Evolutionary conservation across 2,888 invertebrate species (phyloP).

Genomic region (Hemithea aestivaria): DNA sequence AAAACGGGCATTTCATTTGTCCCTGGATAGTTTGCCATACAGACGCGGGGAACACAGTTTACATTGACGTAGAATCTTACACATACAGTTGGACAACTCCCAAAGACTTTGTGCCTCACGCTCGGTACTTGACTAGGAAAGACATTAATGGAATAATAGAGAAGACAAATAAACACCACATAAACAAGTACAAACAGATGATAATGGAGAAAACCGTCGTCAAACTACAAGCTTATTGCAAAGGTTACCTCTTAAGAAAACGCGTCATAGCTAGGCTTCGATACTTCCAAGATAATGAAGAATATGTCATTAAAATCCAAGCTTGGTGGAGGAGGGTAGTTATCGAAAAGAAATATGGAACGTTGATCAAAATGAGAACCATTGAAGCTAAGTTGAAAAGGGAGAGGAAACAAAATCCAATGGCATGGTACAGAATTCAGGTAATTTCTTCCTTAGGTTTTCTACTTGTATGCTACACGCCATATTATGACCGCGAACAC

Average conservation of each 20-base stretch:
- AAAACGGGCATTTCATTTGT: constrained; percentile 63
- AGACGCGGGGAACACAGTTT: constrained; percentile 70
- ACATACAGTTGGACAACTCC: constrained; percentile 75
- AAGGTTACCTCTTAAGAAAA: constrained; percentile 80
- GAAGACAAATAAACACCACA: constrained; percentile 65
- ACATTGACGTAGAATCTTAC: constrained; percentile 73
- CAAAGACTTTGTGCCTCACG: constrained; percentile 69
- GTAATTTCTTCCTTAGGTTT: too few species aligned
- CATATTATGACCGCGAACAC: too few species aligned
- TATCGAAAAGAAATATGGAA: constrained; percentile 64
- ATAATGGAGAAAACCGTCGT: constrained; percentile 65
- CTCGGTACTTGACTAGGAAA: constrained; percentile 67
- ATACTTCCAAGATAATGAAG: constrained; percentile 60
- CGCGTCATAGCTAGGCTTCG: constrained; percentile 55
- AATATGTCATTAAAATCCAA: constrained; percentile 74
- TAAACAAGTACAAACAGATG: constrained; percentile 60
- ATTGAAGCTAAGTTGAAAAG: constrained; percentile 58
- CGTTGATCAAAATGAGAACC: constrained; percentile 62
- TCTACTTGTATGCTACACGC: too few species aligned
- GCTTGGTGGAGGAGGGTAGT: constrained; percentile 81
- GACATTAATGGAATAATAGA: constrained; percentile 60
- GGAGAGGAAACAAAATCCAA: constrained; percentile 59
- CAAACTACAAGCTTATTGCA: constrained; percentile 79
- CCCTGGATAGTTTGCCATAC: constrained; percentile 76
- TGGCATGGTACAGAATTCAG: constrained; percentile 75